Conservation (phyloP, 2,888 invertebrate genomes). For the Linnaemya tessellans region DNA sequence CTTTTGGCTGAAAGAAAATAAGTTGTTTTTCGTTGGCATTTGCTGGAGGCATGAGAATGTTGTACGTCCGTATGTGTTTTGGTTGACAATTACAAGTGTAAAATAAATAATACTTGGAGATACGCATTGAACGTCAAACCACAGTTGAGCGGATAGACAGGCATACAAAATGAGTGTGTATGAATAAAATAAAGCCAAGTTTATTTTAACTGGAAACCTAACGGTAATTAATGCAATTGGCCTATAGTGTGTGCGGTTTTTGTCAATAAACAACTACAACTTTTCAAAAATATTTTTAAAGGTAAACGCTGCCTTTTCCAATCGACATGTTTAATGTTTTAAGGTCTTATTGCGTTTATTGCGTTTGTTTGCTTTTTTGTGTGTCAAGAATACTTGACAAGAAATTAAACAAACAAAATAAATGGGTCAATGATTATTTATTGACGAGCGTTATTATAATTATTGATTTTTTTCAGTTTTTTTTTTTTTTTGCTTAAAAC, state of each 20-base stretch:
- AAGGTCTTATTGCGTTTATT: slow-evolving; percentile 58
- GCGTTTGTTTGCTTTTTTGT: slow-evolving; percentile 59
- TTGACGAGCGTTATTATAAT: neutral
- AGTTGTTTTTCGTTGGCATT: slow-evolving; percentile 2
- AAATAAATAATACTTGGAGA: slow-evolving; percentile 2
- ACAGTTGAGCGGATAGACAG: neutral
- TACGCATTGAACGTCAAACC: slow-evolving; percentile 32
- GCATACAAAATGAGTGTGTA: neutral
- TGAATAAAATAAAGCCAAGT: slow-evolving; percentile 40
- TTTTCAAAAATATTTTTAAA: slow-evolving; percentile 29
- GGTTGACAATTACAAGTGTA: slow-evolving; percentile 38
- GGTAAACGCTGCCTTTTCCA: slow-evolving; percentile 32
- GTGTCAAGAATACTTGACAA: slow-evolving; percentile 77
- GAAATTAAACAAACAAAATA: slow-evolving; percentile 28
- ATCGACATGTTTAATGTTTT: slow-evolving; percentile 33
- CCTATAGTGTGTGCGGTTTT: slow-evolving; percentile 72
- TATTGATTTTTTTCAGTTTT: neutral
- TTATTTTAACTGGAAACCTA: slow-evolving; percentile 75
- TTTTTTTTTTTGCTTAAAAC: neutral
- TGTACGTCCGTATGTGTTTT: slow-evolving; percentile 31
- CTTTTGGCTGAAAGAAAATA: slow-evolving; percentile 42
- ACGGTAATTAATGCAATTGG: slow-evolving; percentile 81
- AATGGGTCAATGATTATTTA: slow-evolving; percentile 59
- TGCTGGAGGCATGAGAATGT: neutral
- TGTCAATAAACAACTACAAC: slow-evolving; percentile 5